Evolutionary conservation across 2,888 invertebrate genomes (phyloP).

Genomic region (Galerucella nymphaeae): DNA sequence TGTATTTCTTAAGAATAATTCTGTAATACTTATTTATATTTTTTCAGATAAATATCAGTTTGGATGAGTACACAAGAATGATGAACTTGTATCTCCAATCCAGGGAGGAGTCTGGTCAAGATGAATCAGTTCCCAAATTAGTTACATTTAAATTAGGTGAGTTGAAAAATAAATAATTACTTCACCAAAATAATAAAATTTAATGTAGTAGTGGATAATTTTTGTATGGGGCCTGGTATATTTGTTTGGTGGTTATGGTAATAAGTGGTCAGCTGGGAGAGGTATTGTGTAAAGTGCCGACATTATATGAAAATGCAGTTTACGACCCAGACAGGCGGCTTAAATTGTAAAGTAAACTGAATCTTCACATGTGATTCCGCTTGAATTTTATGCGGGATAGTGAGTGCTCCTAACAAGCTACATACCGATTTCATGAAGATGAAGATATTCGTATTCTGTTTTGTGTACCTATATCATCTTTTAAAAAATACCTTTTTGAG

Average conservation of each 20-base stretch:
- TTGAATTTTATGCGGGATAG: slow-evolving; percentile 5
- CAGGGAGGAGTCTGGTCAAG: slow-evolving; percentile 57
- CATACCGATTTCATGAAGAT: slow-evolving; percentile 1
- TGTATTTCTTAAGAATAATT: slow-evolving; percentile 8
- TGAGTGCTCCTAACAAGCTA: slow-evolving; percentile 7
- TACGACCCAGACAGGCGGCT: slow-evolving; percentile 34
- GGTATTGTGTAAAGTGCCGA: slow-evolving; percentile 36
- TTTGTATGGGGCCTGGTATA: neutral
- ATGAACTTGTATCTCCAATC: slow-evolving; percentile 70
- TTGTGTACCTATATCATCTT: slow-evolving; percentile 8
- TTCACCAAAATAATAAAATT: too few species aligned
- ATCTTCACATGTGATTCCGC: slow-evolving; percentile 2
- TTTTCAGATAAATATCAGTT: slow-evolving; percentile 74
- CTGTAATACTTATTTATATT: slow-evolving; percentile 29
- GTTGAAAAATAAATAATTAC: slow-evolving; percentile 24
- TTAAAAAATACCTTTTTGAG: neutral
- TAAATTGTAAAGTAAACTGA: slow-evolving; percentile 15
- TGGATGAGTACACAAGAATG: slow-evolving; percentile 72
- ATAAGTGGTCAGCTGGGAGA: slow-evolving; percentile 35
- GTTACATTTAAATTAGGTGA: slow-evolving; percentile 59
- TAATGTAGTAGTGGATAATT: neutral
- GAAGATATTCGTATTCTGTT: slow-evolving; percentile 10
- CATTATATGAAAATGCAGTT: slow-evolving; percentile 38
- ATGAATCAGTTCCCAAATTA: slow-evolving; percentile 57
- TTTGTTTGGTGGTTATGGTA: slow-evolving; percentile 33